phyloP scores from a whole-genome alignment of 1,140 invertebrate genomes.

The Cherax quadricarinatus region DNA sequence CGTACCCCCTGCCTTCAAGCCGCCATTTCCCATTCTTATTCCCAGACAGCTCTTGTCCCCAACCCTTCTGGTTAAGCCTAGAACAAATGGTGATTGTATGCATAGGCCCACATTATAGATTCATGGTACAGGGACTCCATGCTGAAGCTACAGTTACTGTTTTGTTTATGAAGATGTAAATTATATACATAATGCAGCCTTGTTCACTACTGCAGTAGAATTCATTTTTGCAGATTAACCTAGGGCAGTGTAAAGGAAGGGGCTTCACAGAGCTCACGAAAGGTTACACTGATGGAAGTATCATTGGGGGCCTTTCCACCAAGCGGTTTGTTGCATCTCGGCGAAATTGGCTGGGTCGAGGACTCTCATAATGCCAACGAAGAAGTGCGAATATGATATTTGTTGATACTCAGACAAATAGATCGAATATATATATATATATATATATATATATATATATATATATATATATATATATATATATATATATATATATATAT shows the following conservation, averaged over 20 bases:
- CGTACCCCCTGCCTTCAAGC: not conserved
- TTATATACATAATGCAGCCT: not conserved
- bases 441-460: too few relatives aligned
- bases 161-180: constrained; percentile 49
- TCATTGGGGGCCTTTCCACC: not conserved
- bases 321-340: not conserved
- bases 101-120: constrained; percentile 43
- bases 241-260: not conserved
- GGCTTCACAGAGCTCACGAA: not conserved
- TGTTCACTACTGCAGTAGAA: not conserved
- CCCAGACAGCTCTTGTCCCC: not conserved
- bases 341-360: not conserved
- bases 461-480: too few relatives aligned
- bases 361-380: not conserved
- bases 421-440: not conserved
- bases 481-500: too few relatives aligned
- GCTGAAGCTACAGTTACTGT: not conserved
- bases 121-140: constrained; percentile 25
- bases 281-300: not conserved
- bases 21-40: not conserved
- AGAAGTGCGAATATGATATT: not conserved
- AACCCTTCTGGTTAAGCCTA: constrained; percentile 32
- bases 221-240: not conserved
- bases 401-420: not conserved
- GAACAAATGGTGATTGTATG: constrained; percentile 50